Evolutionary conservation across 2,888 invertebrate genomes (phyloP).

Genomic region (Acronicta alni): DNA sequence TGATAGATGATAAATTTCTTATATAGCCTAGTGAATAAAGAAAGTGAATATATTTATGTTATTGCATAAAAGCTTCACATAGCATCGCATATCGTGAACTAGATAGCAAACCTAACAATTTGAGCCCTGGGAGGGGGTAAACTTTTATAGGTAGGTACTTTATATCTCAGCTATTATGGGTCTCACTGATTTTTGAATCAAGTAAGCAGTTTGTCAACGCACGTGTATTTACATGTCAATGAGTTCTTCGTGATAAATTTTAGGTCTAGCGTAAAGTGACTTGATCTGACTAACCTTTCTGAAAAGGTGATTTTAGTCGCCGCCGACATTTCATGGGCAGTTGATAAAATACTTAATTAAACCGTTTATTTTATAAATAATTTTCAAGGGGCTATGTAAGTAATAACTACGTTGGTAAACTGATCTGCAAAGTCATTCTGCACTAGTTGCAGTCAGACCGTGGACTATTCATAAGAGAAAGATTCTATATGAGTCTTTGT

Average conservation of each 20-base stretch:
- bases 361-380: no score
- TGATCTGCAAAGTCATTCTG: no score
- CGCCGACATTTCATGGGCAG: no score
- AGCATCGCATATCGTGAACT: constrained; percentile 10
- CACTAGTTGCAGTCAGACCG: no score
- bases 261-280: constrained; percentile 11
- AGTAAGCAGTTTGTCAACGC: constrained; percentile 39
- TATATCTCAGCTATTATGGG: constrained; percentile 22
- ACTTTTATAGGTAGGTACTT: constrained; percentile 32
- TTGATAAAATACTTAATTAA: no score
- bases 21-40: no score
- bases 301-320: constrained; percentile 3
- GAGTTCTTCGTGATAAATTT: constrained; percentile 16
- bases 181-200: constrained; percentile 23
- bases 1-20: no score
- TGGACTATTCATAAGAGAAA: no score
- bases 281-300: constrained; percentile 9
- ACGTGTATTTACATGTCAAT: constrained; percentile 27
- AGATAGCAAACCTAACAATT: constrained; percentile 15
- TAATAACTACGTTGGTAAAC: no score
- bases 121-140: constrained; percentile 8
- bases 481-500: no score
- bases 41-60: no score
- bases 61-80: not conserved
- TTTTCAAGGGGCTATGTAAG: no score